Percentiles rank a stretch among this genome's conserved stretches.
Conservation (phyloP, 2,888 invertebrate genomes). For the Phortica magna region DNA sequence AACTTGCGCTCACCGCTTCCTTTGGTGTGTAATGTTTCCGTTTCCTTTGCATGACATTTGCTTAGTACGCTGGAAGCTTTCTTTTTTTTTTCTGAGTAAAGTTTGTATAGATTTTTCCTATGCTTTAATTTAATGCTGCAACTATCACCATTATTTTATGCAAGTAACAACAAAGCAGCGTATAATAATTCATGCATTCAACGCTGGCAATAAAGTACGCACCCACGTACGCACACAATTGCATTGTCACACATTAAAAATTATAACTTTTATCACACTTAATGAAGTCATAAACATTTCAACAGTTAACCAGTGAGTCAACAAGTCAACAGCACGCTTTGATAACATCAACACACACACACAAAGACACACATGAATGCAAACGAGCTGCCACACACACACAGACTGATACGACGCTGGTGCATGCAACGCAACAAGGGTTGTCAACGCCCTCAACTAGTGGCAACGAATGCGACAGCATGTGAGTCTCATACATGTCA, state of each 20-base stretch:
- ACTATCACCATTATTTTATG: not conserved
- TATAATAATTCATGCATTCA: not conserved
- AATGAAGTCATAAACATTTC: constrained; percentile 71
- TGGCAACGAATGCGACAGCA: not conserved
- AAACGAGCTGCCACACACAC: not conserved
- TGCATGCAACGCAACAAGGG: not conserved
- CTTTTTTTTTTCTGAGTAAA: not conserved
- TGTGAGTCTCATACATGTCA: constrained; percentile 14
- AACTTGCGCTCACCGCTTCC: not conserved
- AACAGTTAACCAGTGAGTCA: constrained; percentile 65
- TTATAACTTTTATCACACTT: constrained; percentile 44
- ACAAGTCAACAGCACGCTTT: constrained; percentile 65
- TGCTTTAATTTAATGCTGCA: not conserved
- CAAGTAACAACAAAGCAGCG: too few relatives aligned
- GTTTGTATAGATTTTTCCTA: not conserved
- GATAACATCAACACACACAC: constrained; percentile 59
- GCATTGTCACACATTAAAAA: constrained; percentile 23
- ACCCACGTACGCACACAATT: not conserved
- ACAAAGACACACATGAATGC: not conserved
- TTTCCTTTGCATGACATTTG: not conserved
- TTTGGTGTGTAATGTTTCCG: not conserved
- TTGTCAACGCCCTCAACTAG: constrained; percentile 15
- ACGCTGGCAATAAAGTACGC: not conserved
- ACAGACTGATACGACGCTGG: not conserved
- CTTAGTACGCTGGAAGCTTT: not conserved